Evolutionary conservation across 2,797 vertebrate genomes (phyloP).

Genomic region (Cygnus olor): DNA sequence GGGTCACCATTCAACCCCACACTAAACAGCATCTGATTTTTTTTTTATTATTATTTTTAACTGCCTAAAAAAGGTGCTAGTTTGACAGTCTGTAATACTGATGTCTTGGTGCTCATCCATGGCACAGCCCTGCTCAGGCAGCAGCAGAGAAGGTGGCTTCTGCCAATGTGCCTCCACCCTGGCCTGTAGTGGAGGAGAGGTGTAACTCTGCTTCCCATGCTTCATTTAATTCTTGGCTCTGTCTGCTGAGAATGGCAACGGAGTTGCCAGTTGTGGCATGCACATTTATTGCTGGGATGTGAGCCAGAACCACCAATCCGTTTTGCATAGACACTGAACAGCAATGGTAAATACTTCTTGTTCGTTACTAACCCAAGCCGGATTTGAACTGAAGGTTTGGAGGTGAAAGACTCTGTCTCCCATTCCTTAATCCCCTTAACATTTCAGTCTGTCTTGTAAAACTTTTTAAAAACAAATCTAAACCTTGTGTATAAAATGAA

Average conservation of each 20-base stretch:
- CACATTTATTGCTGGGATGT: slow-evolving; percentile 33
- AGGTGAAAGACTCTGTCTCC: slow-evolving; percentile 45
- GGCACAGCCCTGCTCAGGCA: not conserved
- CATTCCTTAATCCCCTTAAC: slow-evolving; percentile 52
- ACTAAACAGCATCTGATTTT: not conserved
- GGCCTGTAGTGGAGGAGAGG: slow-evolving; percentile 7
- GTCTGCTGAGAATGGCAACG: not conserved
- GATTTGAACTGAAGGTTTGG: slow-evolving; percentile 34
- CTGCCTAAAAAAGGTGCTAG: not conserved
- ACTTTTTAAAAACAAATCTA: slow-evolving; percentile 48
- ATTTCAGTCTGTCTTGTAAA: slow-evolving; percentile 48
- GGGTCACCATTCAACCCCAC: not conserved
- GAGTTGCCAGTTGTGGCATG: slow-evolving; percentile 59
- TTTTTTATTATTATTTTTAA: not conserved
- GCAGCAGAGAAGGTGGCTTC: not conserved
- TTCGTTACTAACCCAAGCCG: slow-evolving; percentile 7
- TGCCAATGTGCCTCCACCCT: not conserved
- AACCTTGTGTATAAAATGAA: slow-evolving; percentile 50
- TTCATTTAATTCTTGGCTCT: slow-evolving; percentile 47
- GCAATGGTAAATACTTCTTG: slow-evolving; percentile 39
- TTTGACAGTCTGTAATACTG: not conserved
- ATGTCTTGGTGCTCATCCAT: not conserved
- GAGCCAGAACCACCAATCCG: slow-evolving; percentile 54
- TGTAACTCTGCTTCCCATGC: slow-evolving; percentile 19
- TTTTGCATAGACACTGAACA: slow-evolving; percentile 43